phyloP scores from a whole-genome alignment of 2,888 invertebrate species.

The Tineola bisselliella region DNA sequence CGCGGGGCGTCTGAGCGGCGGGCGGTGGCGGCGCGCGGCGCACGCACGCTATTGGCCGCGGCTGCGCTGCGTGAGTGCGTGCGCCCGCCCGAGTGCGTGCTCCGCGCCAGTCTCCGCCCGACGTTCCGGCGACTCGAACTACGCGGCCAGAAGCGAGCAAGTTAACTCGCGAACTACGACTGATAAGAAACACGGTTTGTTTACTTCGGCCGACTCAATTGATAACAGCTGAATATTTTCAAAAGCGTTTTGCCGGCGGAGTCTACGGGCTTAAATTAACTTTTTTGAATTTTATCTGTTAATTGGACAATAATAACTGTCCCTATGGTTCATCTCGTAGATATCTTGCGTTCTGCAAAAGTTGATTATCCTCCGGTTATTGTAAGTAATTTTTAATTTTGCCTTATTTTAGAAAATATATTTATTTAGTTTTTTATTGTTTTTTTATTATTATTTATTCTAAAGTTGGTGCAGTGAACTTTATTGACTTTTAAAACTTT shows the following conservation, averaged over 20 bases:
- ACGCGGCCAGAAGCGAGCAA: constrained; percentile 20
- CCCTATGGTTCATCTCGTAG: constrained; percentile 86
- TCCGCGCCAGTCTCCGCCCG: constrained; percentile 49
- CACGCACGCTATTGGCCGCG: constrained; percentile 64
- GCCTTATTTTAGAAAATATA: neutral
- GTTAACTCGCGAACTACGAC: constrained; percentile 40
- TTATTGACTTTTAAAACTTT: too few relatives aligned
- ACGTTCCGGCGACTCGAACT: constrained; percentile 17
- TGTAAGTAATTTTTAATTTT: constrained; percentile 71
- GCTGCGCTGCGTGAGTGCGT: constrained; percentile 62
- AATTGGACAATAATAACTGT: constrained; percentile 42
- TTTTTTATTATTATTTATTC: neutral
- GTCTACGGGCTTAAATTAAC: constrained; percentile 3
- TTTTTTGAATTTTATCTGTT: neutral
- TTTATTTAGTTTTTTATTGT: neutral
- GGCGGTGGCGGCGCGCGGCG: constrained; percentile 63
- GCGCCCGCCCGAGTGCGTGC: constrained; percentile 45
- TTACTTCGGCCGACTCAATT: neutral
- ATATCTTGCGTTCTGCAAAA: constrained; percentile 81
- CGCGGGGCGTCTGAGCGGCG: constrained; percentile 36
- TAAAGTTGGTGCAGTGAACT: neutral
- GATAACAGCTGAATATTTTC: neutral
- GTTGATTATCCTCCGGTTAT: constrained; percentile 78
- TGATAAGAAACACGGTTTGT: constrained; percentile 22
- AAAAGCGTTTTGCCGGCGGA: neutral